Percentiles rank a stretch among this genome's conserved stretches.
These are phyloP conservation scores for Seriola aureovittata DNA, from an alignment of 2,113 vertebrate species.

Conservation along the genomic window DNA sequence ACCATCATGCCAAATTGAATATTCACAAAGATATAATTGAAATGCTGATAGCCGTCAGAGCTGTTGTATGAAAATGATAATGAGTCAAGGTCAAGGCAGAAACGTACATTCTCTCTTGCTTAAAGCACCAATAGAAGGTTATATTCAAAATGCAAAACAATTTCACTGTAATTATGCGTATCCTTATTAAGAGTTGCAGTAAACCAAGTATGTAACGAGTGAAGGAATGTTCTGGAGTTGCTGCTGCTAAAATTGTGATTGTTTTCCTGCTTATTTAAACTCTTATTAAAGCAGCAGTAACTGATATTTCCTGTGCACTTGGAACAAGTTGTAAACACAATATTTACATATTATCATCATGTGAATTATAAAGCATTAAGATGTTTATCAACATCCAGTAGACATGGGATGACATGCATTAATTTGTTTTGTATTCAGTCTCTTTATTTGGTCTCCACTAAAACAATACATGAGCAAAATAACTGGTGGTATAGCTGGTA, in stretches of 20 bases:
- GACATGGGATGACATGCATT: not conserved
- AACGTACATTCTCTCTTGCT: constrained; percentile 21
- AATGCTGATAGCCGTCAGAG: constrained; percentile 67
- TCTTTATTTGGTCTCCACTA: too few relatives aligned
- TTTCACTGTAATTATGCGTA: constrained; percentile 20
- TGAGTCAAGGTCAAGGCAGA: constrained; percentile 60
- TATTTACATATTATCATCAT: not conserved
- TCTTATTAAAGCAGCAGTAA: not conserved
- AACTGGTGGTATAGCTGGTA: not conserved
- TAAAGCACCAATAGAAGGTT: constrained; percentile 27
- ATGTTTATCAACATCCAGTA: not conserved
- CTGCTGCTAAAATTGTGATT: not conserved
- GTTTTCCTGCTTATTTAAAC: not conserved
- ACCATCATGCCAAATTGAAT: constrained; percentile 63
- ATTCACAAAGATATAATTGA: constrained; percentile 63
- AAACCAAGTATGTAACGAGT: constrained; percentile 10
- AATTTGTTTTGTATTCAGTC: not conserved
- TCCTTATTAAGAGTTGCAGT: constrained; percentile 23
- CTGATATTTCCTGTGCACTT: not conserved
- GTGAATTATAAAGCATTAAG: not conserved
- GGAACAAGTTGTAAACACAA: not conserved
- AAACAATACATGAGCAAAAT: too few relatives aligned
- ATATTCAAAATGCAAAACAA: constrained; percentile 28
- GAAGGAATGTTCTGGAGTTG: not conserved
- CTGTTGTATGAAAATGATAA: constrained; percentile 43